Evolutionary conservation across 2,797 vertebrate genomes (phyloP), one percentile per base, ranked within the genome.

Genomic region (Australoheros facetus): DNA sequence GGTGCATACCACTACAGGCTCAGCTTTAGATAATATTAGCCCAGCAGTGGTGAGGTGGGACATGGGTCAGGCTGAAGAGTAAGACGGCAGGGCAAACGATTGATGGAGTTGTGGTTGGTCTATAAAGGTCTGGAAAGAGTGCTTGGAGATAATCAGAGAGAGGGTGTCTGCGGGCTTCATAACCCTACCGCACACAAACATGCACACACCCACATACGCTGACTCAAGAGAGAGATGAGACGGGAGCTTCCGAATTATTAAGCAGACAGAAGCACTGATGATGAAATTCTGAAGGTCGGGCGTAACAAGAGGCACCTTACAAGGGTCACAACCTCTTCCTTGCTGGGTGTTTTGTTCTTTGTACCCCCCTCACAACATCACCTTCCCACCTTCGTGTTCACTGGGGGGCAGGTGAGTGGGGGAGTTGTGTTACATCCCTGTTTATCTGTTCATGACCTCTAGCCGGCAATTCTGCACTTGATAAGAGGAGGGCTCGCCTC

Each of bases 401-500:
- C 89, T 85, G 86, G 93, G 85, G 92, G 91, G 89, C 90, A 91
- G 93, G 93, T 92, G 93, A 92, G 91, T 73, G 89, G 87, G 90
- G 90, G 88, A 85, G 91, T 87, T 96, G 97, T 96, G 91, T 95
- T 98, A 98, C 96, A 97, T 96, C 97, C 96, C 97, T 99, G 97
- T 99, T 99, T 99, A 98, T 99, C 97, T 98, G 96, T 96, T 97
- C 96, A 96, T 98, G 97, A 99, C 97, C 98, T 97, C 98, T 97
- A 97, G 96, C 97, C 96, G 95, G 94, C 97, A 97, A 98, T 98
- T 98, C 97, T 97, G 97, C 97, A 97, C 97, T 98, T 97, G 97
- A 99, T 98, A 99, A 99, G 97, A 97, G 97, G 85, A 90, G 94
- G 95, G 93, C 93, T 94, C 87, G 94, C 94, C 94, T 94, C 94